Conservation (phyloP, 2,113 vertebrate species). For the Butorides virescens region DNA sequence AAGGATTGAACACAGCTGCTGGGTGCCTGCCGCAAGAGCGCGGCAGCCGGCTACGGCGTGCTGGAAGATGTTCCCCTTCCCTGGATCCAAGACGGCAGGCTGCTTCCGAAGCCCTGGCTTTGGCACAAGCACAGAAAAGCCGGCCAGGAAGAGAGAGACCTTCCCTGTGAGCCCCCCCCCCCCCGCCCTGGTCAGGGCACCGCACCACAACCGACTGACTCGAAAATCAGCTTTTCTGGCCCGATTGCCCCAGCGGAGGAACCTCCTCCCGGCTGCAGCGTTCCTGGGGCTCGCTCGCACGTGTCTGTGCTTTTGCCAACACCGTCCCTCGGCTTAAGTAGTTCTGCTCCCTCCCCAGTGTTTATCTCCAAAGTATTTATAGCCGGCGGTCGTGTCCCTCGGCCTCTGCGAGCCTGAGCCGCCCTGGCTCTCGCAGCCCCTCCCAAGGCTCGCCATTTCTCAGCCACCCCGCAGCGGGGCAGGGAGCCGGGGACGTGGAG, state of each 20-base stretch:
- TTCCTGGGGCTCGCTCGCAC: rapidly evolving
- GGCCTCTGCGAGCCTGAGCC: rapidly evolving
- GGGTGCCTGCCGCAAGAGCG: no score
- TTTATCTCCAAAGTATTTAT: neutral
- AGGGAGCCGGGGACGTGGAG: rapidly evolving
- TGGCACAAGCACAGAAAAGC: neutral
- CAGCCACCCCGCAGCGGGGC: neutral
- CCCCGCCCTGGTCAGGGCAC: no score
- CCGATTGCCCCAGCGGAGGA: rapidly evolving
- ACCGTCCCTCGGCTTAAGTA: rapidly evolving
- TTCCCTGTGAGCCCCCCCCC: neutral
- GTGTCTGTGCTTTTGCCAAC: neutral
- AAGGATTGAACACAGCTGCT: rapidly evolving
- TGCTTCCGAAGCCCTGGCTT: neutral
- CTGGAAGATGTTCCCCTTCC: neutral
- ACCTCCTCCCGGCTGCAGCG: rapidly evolving
- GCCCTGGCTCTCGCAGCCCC: neutral
- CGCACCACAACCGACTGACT: rapidly evolving
- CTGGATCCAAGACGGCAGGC: rapidly evolving
- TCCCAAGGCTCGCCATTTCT: rapidly evolving
- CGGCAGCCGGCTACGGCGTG: rapidly evolving
- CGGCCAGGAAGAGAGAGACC: neutral
- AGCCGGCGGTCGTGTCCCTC: neutral
- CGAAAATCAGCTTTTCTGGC: neutral
- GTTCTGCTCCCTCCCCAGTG: neutral